A percentile compares a stretch with the other conserved stretches of the same genome.
These are phyloP conservation scores for Rhynchophorus ferrugineus DNA, from an alignment of 1,140 invertebrate species.

Conservation along the genomic window DNA sequence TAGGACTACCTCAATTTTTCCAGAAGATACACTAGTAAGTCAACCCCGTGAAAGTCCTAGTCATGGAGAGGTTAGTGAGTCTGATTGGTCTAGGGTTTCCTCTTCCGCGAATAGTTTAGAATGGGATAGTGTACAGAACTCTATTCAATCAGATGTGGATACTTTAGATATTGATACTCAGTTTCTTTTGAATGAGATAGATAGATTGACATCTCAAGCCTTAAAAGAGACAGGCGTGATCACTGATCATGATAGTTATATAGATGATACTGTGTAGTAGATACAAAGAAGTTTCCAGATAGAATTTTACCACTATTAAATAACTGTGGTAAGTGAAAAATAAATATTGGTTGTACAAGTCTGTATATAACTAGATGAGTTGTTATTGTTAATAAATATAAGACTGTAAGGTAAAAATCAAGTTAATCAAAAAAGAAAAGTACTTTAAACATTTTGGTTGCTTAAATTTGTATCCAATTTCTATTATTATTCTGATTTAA, in stretches of 20 bases:
- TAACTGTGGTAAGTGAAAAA: too few relatives aligned
- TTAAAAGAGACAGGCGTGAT: slow-evolving; percentile 44
- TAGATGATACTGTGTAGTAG: slow-evolving; percentile 17
- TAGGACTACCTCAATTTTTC: slow-evolving; percentile 18
- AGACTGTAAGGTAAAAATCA: background rate
- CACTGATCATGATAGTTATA: slow-evolving; percentile 7
- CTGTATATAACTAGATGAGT: too few relatives aligned
- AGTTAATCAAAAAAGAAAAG: background rate
- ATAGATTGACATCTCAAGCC: slow-evolving; percentile 46
- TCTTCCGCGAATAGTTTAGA: slow-evolving; percentile 50
- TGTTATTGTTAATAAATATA: background rate
- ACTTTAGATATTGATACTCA: slow-evolving; percentile 44
- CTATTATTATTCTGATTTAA: too few relatives aligned
- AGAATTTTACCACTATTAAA: too few relatives aligned
- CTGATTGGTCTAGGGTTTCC: slow-evolving; percentile 47
- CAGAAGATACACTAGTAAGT: slow-evolving; percentile 9
- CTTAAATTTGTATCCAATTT: too few relatives aligned
- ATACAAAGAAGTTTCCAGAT: too few relatives aligned
- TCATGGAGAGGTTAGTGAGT: slow-evolving; percentile 25
- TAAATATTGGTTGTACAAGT: too few relatives aligned
- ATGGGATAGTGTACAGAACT: slow-evolving; percentile 48
- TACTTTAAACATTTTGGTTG: too few relatives aligned
- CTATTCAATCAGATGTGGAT: slow-evolving; percentile 42
- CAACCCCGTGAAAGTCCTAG: slow-evolving; percentile 1
- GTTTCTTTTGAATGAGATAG: slow-evolving; percentile 47